Evolutionary conservation across 1,140 invertebrate genomes (phyloP), one percentile per base, ranked within the genome.

Genomic region (Penaeus indicus): DNA sequence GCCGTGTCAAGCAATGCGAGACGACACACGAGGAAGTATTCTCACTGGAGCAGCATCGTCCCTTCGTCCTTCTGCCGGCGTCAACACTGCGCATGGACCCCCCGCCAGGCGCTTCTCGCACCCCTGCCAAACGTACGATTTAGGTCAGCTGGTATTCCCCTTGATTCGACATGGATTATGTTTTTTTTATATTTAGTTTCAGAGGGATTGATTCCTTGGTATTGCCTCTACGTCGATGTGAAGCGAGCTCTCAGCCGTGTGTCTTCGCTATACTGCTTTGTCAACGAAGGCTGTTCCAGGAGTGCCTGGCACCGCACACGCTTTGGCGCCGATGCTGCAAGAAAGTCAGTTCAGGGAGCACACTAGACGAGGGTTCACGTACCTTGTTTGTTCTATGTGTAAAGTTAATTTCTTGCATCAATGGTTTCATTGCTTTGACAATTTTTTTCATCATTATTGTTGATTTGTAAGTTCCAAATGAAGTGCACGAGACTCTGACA

Each of bases 381-480:
- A 80, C 63, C 64, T 69, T 67, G 32, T 32, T 61, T 85, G 32
- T 54, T 54, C 77, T 72, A 64, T 87, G 85, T 69, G 25, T 63
- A 62, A 32, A 47, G n/a, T 69, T 60, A 67, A 32, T 87, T 79
- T 69, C 54, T 85, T 42, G 21, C 77, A 69, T 69, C 79, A 69
- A 87, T 87, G 85, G 69, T 87, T 87, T 69, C 85, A 60, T 69
- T 81, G 78, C 79, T 80, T 54, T 87, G 85, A 64, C 47, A 64
- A 25, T 72, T 80, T 64, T 81, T 63, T 47, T 69, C 72, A 19
- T 69, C 54, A 60, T 79, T 75, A 27, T 77, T 77, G 84, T 77
- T 85, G 84, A 42, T 85, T 60, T 63, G 7, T 78, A 69, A 80
- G 77, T 81, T 25, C 54, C 42, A 54, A 54, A 63, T 18, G 10